Evolutionary conservation across 1,140 invertebrate species (phyloP).

Genomic region (Triops longicaudatus): DNA sequence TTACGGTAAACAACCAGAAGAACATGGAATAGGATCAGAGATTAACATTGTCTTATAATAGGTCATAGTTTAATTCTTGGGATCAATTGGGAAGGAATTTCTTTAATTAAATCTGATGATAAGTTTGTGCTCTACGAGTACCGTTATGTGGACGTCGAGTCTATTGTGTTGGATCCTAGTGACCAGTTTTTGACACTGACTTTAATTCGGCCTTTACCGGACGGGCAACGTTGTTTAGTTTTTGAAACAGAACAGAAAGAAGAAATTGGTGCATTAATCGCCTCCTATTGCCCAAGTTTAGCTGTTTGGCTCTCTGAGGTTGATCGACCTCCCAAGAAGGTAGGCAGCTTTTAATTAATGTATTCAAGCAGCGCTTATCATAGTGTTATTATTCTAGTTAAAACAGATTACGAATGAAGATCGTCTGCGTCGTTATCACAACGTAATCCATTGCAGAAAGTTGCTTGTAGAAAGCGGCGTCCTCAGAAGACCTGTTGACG

Average conservation of each 20-base stretch:
- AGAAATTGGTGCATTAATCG: constrained; percentile 85
- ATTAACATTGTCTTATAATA: constrained; percentile 30
- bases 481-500: constrained; percentile 69
- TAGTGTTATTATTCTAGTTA: constrained; percentile 23
- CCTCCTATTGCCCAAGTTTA: constrained; percentile 77
- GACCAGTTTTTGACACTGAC: constrained; percentile 84
- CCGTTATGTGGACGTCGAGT: constrained; percentile 76
- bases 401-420: constrained; percentile 72
- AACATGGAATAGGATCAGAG: no score
- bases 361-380: not conserved
- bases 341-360: constrained; percentile 34
- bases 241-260: constrained; percentile 82
- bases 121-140: constrained; percentile 84
- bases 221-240: constrained; percentile 78
- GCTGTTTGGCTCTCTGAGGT: constrained; percentile 79
- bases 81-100: constrained; percentile 82
- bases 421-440: constrained; percentile 67
- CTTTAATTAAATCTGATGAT: constrained; percentile 77
- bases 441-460: constrained; percentile 65
- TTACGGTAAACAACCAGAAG: constrained; percentile 52
- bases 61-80: constrained; percentile 61
- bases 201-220: constrained; percentile 51
- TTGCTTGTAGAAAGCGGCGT: constrained; percentile 73
- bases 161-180: constrained; percentile 81
- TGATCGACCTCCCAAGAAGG: constrained; percentile 54